Conservation (phyloP, 2,888 invertebrate genomes). For the Helleia helle region DNA sequence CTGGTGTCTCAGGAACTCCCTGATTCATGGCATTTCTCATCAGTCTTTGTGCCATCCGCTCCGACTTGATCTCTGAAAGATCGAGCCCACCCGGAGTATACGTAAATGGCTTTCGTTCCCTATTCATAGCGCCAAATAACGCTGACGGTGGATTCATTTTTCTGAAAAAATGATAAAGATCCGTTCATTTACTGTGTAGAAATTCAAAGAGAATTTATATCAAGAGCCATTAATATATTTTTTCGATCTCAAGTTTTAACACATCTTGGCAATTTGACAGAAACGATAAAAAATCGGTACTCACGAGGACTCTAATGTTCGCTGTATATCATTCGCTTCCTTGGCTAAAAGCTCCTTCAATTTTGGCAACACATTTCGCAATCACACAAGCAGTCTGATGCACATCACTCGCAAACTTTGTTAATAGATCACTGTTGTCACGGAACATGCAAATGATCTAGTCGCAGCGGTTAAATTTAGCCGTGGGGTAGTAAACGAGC, state of each 20-base stretch:
- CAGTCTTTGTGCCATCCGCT: conserved; percentile 87
- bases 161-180: conserved; percentile 41
- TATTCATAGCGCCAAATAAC: conserved; percentile 90
- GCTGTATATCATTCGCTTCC: conserved; percentile 50
- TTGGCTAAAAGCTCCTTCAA: conserved; percentile 25
- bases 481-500: conserved; percentile 51
- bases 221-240: neutral
- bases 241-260: neutral
- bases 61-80: conserved; percentile 91
- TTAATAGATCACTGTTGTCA: conserved; percentile 50
- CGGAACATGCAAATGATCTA: conserved; percentile 60
- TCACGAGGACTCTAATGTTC: conserved; percentile 47
- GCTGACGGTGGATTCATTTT: conserved; percentile 85
- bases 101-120: conserved; percentile 96
- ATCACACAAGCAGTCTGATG: conserved; percentile 26
- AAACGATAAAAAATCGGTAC: conserved; percentile 53
- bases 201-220: conserved; percentile 5
- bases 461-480: conserved; percentile 69
- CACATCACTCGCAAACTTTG: conserved; percentile 44
- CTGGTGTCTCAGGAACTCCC: conserved; percentile 79
- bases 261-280: conserved; percentile 61
- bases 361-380: conserved; percentile 19
- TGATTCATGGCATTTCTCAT: conserved; percentile 75
- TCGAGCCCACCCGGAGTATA: conserved; percentile 95
- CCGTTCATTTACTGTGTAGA: conserved; percentile 19